Conservation (phyloP, 2,113 vertebrate species). For the Cryptomyrus ogoouensis region DNA sequence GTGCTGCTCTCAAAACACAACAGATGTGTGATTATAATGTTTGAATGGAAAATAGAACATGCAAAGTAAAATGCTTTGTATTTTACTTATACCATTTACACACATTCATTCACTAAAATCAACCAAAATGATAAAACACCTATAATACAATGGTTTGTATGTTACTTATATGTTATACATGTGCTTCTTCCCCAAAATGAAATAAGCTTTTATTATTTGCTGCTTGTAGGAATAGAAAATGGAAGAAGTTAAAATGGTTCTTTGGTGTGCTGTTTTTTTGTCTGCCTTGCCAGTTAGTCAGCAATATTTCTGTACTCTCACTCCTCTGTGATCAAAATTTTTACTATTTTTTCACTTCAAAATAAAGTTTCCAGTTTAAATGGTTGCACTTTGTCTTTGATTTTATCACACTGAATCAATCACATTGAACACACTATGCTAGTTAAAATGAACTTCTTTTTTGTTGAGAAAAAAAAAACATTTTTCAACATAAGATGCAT, state of each 20-base stretch:
- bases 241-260: not conserved
- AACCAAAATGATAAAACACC: not conserved
- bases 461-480: not conserved
- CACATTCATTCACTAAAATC: not conserved
- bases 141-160: not conserved
- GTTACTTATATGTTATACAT: not conserved
- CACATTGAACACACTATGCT: not conserved
- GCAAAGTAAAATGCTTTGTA: not conserved
- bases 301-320: not conserved
- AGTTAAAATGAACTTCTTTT: not conserved
- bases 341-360: not conserved
- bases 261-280: not conserved
- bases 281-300: not conserved
- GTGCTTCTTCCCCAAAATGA: not conserved
- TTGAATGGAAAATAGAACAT: constrained; percentile 2
- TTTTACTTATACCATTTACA: not conserved
- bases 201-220: not conserved
- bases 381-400: not conserved
- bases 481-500: not conserved
- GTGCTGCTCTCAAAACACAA: constrained; percentile 3
- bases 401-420: not conserved
- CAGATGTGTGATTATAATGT: constrained; percentile 16
- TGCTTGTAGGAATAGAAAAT: not conserved
- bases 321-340: not conserved
- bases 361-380: not conserved